These are phyloP conservation scores for Whitmania pigra DNA, from an alignment of 1,140 invertebrate species.

Conservation along the genomic window DNA sequence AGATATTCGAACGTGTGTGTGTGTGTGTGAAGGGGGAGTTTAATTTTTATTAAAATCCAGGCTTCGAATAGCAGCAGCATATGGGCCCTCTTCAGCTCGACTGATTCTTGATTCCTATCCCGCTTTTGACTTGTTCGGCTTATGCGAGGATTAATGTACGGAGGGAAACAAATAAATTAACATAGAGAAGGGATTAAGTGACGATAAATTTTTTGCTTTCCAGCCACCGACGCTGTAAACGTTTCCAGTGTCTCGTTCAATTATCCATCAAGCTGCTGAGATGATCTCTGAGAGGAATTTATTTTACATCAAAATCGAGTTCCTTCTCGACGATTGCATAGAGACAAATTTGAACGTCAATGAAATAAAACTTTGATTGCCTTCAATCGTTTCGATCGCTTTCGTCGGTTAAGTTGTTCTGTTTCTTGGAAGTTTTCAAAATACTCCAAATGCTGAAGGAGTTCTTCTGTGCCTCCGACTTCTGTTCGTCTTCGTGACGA, in stretches of 20 bases:
- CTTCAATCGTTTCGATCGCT: not conserved
- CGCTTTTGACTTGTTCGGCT: not conserved
- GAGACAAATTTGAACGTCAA: no score
- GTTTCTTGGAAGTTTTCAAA: constrained; percentile 11
- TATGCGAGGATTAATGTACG: not conserved
- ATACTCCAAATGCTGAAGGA: constrained; percentile 20
- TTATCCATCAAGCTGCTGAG: not conserved
- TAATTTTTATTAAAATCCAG: constrained; percentile 13
- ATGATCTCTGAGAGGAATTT: constrained; percentile 1
- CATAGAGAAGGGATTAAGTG: not conserved
- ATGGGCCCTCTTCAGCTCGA: not conserved
- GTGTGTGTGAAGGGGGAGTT: not conserved
- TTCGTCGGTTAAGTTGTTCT: constrained; percentile 1
- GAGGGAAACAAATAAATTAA: constrained; percentile 11
- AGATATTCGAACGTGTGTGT: no score
- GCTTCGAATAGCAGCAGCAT: not conserved
- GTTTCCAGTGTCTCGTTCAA: not conserved
- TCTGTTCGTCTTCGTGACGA: not conserved
- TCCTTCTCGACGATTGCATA: no score
- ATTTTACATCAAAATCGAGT: not conserved
- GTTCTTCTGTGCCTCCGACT: not conserved
- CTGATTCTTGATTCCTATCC: constrained; percentile 6
- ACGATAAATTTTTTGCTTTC: constrained; percentile 5
- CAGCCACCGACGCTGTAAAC: not conserved
- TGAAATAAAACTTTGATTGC: no score